Evolutionary conservation across 2,797 vertebrate species (phyloP).

Genomic region (Rhabdophis nuchalis): DNA sequence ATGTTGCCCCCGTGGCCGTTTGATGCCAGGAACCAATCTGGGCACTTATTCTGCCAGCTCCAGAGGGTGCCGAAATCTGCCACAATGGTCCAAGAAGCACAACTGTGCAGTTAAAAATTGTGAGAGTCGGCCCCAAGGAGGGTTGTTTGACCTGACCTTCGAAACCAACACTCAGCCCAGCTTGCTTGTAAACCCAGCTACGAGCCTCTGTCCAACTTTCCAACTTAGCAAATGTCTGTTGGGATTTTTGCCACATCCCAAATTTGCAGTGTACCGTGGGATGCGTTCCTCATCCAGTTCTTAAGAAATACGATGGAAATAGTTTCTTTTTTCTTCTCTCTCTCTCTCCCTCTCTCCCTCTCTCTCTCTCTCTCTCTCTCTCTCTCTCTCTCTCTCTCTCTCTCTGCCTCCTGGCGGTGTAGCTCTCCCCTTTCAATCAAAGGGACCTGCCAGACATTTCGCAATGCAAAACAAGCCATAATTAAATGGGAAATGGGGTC

Average conservation of each 20-base stretch:
- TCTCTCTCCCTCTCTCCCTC: not conserved
- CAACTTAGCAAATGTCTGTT: constrained; percentile 38
- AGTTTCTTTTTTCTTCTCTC: not conserved
- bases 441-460: not conserved
- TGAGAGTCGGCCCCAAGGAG: not conserved
- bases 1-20: not conserved
- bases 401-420: not conserved
- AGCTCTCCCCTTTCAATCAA: not conserved
- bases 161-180: constrained; percentile 27
- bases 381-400: not conserved
- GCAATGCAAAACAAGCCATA: not conserved
- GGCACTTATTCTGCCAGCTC: not conserved
- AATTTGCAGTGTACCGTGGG: constrained; percentile 47
- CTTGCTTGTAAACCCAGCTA: constrained; percentile 48
- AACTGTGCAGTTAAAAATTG: not conserved
- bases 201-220: constrained; percentile 43
- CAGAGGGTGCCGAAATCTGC: not conserved
- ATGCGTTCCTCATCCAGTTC: not conserved
- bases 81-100: no score
- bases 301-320: constrained; percentile 12
- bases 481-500: not conserved
- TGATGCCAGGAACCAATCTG: not conserved
- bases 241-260: constrained; percentile 48
- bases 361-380: not conserved
- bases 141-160: constrained; percentile 19